Percentiles rank a stretch among this genome's conserved stretches.
Evolutionary conservation across 1,140 invertebrate genomes (phyloP).

Genomic region (Trachymyrmex septentrionalis): DNA sequence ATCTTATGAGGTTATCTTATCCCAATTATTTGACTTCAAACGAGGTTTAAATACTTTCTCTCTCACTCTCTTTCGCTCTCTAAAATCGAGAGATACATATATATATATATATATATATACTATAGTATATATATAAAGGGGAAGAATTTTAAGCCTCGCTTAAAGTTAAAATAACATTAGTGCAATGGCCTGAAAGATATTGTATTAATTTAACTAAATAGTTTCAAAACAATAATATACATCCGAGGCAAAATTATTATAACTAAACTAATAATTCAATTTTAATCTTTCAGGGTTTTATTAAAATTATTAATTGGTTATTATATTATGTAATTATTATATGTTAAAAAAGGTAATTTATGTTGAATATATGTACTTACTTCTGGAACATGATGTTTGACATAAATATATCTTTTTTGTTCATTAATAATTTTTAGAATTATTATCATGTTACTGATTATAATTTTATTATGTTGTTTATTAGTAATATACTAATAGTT

Average conservation of each 20-base stretch:
- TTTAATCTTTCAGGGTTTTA: background rate
- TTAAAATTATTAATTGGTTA: too few species aligned
- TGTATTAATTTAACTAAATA: background rate
- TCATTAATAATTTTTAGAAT: slow-evolving; percentile 16
- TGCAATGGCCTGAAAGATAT: background rate
- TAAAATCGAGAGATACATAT: too few species aligned
- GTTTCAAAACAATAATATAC: background rate
- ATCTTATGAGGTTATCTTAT: too few species aligned
- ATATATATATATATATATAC: too few species aligned
- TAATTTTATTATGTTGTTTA: slow-evolving; percentile 21
- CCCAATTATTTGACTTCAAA: too few species aligned
- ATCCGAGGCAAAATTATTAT: background rate
- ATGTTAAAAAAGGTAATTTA: background rate
- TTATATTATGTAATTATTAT: background rate
- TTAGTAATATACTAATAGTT: slow-evolving; percentile 4
- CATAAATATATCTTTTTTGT: background rate
- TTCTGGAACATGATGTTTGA: background rate
- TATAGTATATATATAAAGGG: too few species aligned
- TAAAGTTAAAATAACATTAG: too few species aligned
- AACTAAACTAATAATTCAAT: background rate
- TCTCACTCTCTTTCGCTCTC: too few species aligned
- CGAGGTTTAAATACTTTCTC: too few species aligned
- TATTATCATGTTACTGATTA: background rate
- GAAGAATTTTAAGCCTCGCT: too few species aligned
- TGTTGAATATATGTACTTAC: background rate